Conservation (phyloP, 2,113 vertebrate species). For the Peromyscus californicus region DNA sequence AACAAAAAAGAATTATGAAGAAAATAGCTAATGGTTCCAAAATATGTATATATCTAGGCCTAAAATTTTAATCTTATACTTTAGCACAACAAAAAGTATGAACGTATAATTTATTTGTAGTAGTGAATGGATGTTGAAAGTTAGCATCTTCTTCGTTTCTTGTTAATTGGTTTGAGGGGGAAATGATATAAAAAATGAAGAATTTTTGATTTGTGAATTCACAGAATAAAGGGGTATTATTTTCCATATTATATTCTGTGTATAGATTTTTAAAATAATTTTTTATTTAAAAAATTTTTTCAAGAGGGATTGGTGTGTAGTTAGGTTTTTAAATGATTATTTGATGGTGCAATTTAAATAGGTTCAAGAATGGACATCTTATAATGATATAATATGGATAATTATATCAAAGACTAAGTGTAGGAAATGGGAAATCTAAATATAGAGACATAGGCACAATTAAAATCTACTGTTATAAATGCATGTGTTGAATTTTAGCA, state of each 20-base stretch:
- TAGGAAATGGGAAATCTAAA: background rate
- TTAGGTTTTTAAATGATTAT: constrained; percentile 29
- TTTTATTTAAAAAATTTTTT: no score
- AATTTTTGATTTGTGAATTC: background rate
- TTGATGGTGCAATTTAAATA: background rate
- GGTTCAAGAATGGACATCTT: background rate
- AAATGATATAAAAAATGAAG: background rate
- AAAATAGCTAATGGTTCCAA: background rate
- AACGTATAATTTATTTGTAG: background rate
- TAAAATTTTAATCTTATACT: background rate
- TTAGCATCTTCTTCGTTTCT: background rate
- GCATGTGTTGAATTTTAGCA: background rate
- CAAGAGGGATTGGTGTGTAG: background rate
- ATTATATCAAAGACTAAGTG: background rate
- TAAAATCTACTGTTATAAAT: background rate
- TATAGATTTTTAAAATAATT: no score
- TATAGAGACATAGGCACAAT: background rate
- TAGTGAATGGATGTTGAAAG: background rate
- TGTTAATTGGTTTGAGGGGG: background rate
- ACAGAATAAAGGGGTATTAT: background rate
- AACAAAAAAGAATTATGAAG: background rate
- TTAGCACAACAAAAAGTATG: background rate
- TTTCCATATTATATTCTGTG: background rate
- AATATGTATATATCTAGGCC: background rate
- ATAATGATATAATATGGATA: background rate